Conservation (phyloP, 2,888 invertebrate genomes). For the Eledona agricola region DNA sequence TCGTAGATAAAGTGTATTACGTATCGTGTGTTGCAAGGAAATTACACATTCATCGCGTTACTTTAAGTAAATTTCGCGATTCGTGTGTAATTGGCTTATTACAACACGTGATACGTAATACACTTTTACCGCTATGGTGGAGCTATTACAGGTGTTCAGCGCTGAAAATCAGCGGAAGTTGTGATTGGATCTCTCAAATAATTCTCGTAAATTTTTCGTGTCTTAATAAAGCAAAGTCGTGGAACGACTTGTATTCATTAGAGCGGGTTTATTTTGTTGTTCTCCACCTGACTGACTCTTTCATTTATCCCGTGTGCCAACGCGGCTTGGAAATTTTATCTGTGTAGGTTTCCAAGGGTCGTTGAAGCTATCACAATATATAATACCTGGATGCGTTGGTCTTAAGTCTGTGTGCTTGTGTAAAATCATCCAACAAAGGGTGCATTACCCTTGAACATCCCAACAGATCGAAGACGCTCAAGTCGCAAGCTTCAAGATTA, state of each 20-base stretch:
- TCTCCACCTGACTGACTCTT: slow-evolving; percentile 46
- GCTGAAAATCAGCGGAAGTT: too few relatives aligned
- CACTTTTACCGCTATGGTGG: too few relatives aligned
- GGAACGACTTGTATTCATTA: slow-evolving; percentile 55
- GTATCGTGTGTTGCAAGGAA: too few relatives aligned
- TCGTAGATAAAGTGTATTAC: too few relatives aligned
- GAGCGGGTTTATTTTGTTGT: slow-evolving; percentile 49
- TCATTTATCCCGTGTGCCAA: slow-evolving; percentile 43
- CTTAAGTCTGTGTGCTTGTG: slow-evolving; percentile 16
- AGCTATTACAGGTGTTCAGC: too few relatives aligned
- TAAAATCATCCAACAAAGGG: slow-evolving; percentile 17
- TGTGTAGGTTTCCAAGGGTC: slow-evolving; percentile 7
- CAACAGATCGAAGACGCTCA: slow-evolving; percentile 23
- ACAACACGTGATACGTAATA: too few relatives aligned
- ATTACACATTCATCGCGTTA: too few relatives aligned
- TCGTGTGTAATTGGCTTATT: too few relatives aligned
- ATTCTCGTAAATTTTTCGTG: slow-evolving; percentile 34
- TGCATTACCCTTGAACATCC: slow-evolving; percentile 18
- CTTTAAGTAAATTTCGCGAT: too few relatives aligned
- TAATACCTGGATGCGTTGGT: slow-evolving; percentile 12
- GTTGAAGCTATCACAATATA: slow-evolving; percentile 19
- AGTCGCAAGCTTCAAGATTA: slow-evolving; percentile 20
- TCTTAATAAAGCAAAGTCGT: slow-evolving; percentile 47
- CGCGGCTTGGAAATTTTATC: slow-evolving; percentile 8
- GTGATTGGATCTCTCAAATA: too few relatives aligned